These are phyloP conservation scores for Gonatopus flavifemur DNA, from an alignment of 1,140 invertebrate species.

Conservation along the genomic window DNA sequence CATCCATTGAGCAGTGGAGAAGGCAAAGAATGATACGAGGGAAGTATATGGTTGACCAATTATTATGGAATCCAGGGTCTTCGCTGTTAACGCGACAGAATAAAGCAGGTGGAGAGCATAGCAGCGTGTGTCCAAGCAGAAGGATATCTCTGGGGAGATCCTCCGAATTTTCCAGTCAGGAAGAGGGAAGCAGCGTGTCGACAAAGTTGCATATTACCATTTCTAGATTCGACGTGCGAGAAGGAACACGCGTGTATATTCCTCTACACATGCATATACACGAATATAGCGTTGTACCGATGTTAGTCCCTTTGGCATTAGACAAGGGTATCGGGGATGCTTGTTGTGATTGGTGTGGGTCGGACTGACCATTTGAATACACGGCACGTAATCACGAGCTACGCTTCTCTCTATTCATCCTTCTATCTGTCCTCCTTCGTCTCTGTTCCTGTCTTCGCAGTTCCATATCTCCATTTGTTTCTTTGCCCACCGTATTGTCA, in stretches of 20 bases:
- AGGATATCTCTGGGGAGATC: constrained; percentile 40
- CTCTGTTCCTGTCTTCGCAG: constrained; percentile 26
- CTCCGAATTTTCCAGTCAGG: constrained; percentile 47
- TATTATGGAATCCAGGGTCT: background rate
- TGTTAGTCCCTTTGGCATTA: constrained; percentile 50
- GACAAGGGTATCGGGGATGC: constrained; percentile 53
- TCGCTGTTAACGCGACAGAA: constrained; percentile 18
- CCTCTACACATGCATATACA: constrained; percentile 1
- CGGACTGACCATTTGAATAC: constrained; percentile 58
- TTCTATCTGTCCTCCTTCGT: constrained; percentile 27
- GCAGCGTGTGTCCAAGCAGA: constrained; percentile 17
- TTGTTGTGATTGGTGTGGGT: constrained; percentile 56
- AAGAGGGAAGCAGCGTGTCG: constrained; percentile 36
- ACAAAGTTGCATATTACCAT: constrained; percentile 41
- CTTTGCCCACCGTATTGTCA: constrained; percentile 44
- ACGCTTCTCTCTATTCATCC: constrained; percentile 19
- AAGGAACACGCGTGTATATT: constrained; percentile 14
- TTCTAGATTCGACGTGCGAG: constrained; percentile 38
- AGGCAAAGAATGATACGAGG: too few relatives aligned
- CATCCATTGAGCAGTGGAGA: too few relatives aligned
- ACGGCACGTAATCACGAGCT: constrained; percentile 56
- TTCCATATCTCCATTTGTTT: constrained; percentile 28
- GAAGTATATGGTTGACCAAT: background rate
- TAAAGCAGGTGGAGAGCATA: too few relatives aligned
- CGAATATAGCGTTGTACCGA: constrained; percentile 16